These are phyloP conservation scores for Crypturellus tataupa DNA, from an alignment of 2,797 vertebrate species.

Conservation along the genomic window DNA sequence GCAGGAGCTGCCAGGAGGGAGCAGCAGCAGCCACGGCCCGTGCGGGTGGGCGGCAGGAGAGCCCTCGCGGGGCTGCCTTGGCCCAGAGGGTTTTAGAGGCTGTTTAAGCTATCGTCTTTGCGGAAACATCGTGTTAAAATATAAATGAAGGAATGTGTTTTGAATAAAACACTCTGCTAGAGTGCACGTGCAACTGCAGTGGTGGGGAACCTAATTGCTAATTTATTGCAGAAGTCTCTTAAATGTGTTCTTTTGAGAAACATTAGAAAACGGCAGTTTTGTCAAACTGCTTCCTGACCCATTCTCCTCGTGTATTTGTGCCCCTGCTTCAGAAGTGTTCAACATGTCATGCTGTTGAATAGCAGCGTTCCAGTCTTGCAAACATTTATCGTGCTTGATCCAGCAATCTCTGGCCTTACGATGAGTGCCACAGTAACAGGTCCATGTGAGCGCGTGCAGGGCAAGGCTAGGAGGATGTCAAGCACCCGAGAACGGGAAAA, in stretches of 20 bases:
- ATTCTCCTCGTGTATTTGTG: neutral
- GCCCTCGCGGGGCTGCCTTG: neutral
- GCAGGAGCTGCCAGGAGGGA: neutral
- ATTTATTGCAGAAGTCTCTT: neutral
- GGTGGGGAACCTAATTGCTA: neutral
- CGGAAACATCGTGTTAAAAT: slow-evolving; percentile 47
- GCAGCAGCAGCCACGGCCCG: neutral
- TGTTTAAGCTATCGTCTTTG: neutral
- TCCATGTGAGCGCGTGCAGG: neutral
- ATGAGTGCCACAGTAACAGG: neutral
- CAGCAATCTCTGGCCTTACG: fast-evolving
- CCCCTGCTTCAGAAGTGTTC: neutral
- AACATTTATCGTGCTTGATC: neutral
- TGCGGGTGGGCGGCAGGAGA: neutral
- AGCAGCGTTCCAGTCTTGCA: neutral
- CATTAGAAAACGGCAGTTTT: neutral
- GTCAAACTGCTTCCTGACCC: neutral
- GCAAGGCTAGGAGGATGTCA: neutral
- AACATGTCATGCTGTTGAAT: neutral
- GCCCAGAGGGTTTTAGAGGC: neutral
- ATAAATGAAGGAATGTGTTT: neutral
- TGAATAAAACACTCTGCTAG: neutral
- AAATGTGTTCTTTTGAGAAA: neutral
- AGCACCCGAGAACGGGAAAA: neutral
- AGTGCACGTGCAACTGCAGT: neutral